Base-by-base conservation (phyloP, 2,888 invertebrate genomes). In the Pseudococcus viburni region DNA sequence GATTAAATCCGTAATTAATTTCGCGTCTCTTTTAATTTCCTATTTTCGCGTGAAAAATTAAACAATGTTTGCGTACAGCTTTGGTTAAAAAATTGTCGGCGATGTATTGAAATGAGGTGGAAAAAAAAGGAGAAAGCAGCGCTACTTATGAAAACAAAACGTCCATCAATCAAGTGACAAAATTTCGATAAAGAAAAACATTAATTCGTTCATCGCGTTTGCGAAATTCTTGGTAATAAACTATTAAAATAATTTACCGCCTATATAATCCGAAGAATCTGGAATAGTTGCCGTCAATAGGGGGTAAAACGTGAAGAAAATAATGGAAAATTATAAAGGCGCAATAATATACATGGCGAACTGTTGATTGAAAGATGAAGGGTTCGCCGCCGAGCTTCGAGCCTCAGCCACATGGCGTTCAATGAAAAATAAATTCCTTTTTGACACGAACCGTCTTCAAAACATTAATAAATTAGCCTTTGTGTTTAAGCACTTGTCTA, bases 371-470 rank as follows among this genome's bases (percentile, higher is more conserved):
- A 73, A 73, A 33, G 39, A 73, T 26, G 73, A 73, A 12, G 73
- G 39, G 73, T 33, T n/a, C 11, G 26, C 26, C 26, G 26, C 26
- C 26, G 26, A 33, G 26, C 6, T 17, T 33, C 73, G 33, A 73
- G 39, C 26, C 26, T 33, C 26, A 33, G 26, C 26, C 26, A 33
- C 73, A n/a, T 12, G 68, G 12, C 7, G 73, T 33, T 73, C 39
- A 39, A 73, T 73, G 73, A 73, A 73, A 73, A 33, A 73, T 26
- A 73, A 73, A 73, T 73, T 73, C 73, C 26, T 73, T 39, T 73
- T 73, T 73, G 73, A 73, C 73, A 73, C 73, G 73, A 73, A 73
- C 73, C 39, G 73, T 73, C 73, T 73, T 73, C 73, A 26, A 26
- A 73, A 17, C 59, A 17, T 73, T 73, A 73, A 73, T 73, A 73